A percentile compares a stretch with the other conserved stretches of the same genome.
Conservation (phyloP, 1,140 invertebrate species). For the Schlechtendalia chinensis region DNA sequence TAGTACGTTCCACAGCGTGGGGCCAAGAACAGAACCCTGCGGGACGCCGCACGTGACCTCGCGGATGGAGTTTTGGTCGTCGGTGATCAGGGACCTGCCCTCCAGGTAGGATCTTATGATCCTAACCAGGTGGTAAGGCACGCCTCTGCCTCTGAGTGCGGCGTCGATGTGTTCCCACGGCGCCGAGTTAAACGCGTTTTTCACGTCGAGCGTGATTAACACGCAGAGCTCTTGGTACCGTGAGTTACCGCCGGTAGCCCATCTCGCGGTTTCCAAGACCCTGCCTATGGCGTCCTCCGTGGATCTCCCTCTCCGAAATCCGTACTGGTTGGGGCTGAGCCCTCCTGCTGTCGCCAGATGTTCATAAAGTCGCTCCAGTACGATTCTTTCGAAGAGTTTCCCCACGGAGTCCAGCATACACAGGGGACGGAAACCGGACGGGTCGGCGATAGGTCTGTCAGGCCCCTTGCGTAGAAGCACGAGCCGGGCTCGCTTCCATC, state of each 20-base stretch:
- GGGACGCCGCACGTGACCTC: neutral
- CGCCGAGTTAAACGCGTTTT: no score
- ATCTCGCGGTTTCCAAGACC: no score
- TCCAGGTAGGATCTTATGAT: neutral
- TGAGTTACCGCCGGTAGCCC: no score
- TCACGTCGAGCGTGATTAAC: no score
- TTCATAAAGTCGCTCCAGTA: neutral
- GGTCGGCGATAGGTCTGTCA: neutral
- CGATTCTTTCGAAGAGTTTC: constrained; percentile 10
- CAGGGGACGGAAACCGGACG: neutral
- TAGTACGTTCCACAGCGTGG: neutral
- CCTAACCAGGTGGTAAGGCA: no score
- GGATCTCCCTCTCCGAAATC: no score
- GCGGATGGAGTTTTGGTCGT: no score
- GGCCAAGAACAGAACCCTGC: neutral
- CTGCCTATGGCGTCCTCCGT: no score
- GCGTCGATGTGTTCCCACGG: no score
- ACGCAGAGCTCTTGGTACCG: no score
- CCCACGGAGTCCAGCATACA: neutral
- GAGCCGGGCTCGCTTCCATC: neutral
- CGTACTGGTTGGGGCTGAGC: no score
- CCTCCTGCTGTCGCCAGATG: neutral
- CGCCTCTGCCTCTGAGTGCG: no score
- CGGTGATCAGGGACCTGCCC: neutral
- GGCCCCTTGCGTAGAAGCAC: neutral